Evolutionary conservation across 1,140 invertebrate genomes (phyloP), one percentile per base, ranked within the genome.

Genomic region (Drosophila triauraria): DNA sequence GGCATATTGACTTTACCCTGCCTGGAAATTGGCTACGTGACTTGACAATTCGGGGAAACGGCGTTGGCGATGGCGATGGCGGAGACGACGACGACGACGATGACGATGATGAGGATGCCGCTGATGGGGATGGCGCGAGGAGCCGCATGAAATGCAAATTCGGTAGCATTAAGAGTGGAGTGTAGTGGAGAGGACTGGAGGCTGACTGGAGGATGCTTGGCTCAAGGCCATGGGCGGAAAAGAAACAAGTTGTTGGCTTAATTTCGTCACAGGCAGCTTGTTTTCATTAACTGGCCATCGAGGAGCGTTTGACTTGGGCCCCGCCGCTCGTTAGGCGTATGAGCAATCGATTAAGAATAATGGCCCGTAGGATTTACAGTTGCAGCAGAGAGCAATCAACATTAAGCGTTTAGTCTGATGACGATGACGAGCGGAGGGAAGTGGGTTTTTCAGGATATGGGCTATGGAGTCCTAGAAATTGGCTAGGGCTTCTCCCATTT

Each of bases 111-210:
- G 59, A 47, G 38, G 63, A 32, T 53, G 54, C 27, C 23, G 35
- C 50, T 56, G 75, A 51, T 44, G 74, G 64, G 51, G 59, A 74
- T 46, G 53, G 60, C 50, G 75, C 32, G 38, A 72, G 60, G 64
- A 78, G 81, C 68, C 85, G 70, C 77, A 90, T 90, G 81, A 88
- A 88, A 88, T 88, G 84, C 84, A 88, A 88, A 88, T 88, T 90
- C 51, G 85, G 70, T 64, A 78, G 75, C 85, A 90, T 90, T 88
- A 90, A 81, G 69, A 61, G 63, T 40, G 48, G 43, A 47, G 20
- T 40, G 48, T 40, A 47, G 20, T 62, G 48, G 42, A 27, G 47
- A 23, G 6, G 12, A 40, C 15, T 25, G 42, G 46, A n/a, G 50
- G 30, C 7, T n/a, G 50, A 23, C 7, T n/a, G 43, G 43, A 20